These are phyloP conservation scores for Amiota mariae DNA, from an alignment of 2,888 invertebrate species.

Conservation along the genomic window DNA sequence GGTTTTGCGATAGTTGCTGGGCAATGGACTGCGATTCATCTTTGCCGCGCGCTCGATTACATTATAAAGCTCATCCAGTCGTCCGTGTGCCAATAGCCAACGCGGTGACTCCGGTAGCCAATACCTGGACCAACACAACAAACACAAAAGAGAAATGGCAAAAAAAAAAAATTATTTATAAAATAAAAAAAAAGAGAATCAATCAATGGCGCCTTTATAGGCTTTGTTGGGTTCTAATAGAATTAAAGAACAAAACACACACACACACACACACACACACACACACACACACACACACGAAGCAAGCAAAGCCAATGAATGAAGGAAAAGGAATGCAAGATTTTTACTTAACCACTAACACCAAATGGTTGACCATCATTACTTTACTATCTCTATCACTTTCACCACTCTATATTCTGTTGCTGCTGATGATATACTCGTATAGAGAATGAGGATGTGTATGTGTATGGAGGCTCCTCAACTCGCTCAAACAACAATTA, in stretches of 20 bases:
- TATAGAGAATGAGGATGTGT: background rate
- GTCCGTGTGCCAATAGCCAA: conserved; percentile 83
- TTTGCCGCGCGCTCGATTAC: conserved; percentile 80
- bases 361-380: too few relatives aligned
- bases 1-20: conserved; percentile 81
- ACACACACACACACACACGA: too few relatives aligned
- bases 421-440: background rate
- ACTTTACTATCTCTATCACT: background rate
- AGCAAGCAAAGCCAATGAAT: background rate
- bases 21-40: conserved; percentile 78
- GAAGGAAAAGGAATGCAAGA: too few relatives aligned
- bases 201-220: background rate
- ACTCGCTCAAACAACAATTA: conserved; percentile 24
- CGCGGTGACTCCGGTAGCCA: conserved; percentile 85
- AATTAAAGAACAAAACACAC: conserved; percentile 3
- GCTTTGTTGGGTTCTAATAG: conserved; percentile 9
- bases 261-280: background rate
- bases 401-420: background rate
- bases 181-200: background rate
- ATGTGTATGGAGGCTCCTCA: background rate
- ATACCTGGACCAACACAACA: conserved; percentile 75
- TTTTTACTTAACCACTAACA: too few relatives aligned
- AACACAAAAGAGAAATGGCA: background rate
- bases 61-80: conserved; percentile 79
- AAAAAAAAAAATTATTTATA: background rate